These are phyloP conservation scores for Oceanodroma tethys DNA, from an alignment of 2,113 vertebrate species.

Conservation along the genomic window DNA sequence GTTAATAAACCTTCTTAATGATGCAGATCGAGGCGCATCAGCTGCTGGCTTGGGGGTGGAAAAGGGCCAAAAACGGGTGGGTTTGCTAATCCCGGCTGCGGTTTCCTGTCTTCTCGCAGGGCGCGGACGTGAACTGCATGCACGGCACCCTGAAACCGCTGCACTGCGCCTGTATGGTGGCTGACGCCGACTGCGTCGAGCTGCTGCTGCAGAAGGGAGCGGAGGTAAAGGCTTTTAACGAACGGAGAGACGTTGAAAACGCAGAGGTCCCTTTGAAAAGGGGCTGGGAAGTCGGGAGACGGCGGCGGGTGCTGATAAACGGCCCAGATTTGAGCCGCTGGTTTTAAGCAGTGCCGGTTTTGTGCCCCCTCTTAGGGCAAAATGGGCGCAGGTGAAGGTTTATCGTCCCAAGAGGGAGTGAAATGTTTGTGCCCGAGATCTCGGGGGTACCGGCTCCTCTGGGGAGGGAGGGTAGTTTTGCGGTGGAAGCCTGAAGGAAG, in stretches of 20 bases:
- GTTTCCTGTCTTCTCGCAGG: slow-evolving; percentile 63
- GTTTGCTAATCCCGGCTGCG: neutral
- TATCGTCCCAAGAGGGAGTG: fast-evolving
- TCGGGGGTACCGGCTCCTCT: fast-evolving
- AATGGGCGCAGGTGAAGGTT: neutral
- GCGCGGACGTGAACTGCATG: slow-evolving; percentile 94
- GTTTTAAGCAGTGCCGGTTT: fast-evolving
- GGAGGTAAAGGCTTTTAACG: slow-evolving; percentile 74
- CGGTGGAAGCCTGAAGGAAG: neutral
- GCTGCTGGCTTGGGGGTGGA: neutral
- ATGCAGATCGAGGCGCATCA: neutral
- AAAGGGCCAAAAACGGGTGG: too few relatives aligned
- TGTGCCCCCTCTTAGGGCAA: neutral
- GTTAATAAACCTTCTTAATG: neutral
- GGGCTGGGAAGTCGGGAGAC: fast-evolving
- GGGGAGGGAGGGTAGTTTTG: neutral
- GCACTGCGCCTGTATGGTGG: slow-evolving; percentile 98
- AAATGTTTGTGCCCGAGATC: neutral
- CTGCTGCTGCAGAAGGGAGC: slow-evolving; percentile 94
- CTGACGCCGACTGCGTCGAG: slow-evolving; percentile 92
- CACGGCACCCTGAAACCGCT: slow-evolving; percentile 94
- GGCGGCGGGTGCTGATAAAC: fast-evolving
- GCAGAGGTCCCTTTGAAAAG: neutral
- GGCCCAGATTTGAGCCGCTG: fast-evolving
- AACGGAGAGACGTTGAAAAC: fast-evolving